Evolutionary conservation across 2,797 vertebrate species (phyloP), one percentile per base, ranked within the genome.

Genomic region (Eospalax fontanierii): DNA sequence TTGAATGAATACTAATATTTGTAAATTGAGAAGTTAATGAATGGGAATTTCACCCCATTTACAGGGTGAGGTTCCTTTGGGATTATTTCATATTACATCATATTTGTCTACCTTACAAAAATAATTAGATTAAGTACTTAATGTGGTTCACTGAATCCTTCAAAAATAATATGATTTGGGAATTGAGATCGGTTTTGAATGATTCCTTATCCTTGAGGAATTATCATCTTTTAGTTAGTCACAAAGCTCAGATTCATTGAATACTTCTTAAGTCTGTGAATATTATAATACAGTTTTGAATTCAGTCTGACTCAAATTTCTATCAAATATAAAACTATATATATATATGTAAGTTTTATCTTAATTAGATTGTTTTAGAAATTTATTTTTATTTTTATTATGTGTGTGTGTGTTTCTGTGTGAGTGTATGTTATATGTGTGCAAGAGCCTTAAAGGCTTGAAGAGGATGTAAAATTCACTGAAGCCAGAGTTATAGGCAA

Each of bases 121-220:
- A 87, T 95, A 82, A 93, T 96, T 92, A 93, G 85, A 43, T 93
- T 84, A 78, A 92, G 87, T 94, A 90, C 65, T 89, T 75, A 83
- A 7, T 73, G 87, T 54, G 21, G 74, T 50, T 96, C 68, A 71
- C 33, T 70, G 82, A 33, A 1, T 61, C 35, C 82, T 97, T 78
- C 61, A 59, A 91, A 94, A 91, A 33, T 66, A 78, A 83, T 26
- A 15, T 18, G 63, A 86, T 94, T 76, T 21, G 12, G 26, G 90
- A 95, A 71, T 86, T 15, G 86, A 92, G 75, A 86, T 93, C 82
- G 78, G 33, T 93, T 95, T 81, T 83, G 74, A 95, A 88, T 95
- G 40, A 90, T 92, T 93, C 89, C 18, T 92, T 89, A 8, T 79
- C 59, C 38, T 90, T 86, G 35, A 68, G 76, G 59, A 90, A 88